These are phyloP conservation scores for Phrynocephalus versicolor DNA, from an alignment of 2,113 vertebrate genomes.

Conservation along the genomic window DNA sequence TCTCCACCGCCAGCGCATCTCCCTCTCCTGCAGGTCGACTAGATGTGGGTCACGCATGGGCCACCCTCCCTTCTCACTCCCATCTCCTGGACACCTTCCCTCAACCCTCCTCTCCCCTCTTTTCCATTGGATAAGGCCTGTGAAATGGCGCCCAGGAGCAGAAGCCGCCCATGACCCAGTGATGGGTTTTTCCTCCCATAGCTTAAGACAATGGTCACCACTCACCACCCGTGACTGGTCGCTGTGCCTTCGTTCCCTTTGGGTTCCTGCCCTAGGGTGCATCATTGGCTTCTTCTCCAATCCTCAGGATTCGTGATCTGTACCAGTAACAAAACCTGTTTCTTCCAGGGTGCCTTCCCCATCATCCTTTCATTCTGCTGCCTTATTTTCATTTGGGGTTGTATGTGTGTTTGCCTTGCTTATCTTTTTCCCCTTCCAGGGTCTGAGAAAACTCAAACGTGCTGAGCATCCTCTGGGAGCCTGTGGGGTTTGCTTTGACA, in stretches of 20 bases:
- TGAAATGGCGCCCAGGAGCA: neutral
- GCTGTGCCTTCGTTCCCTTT: neutral
- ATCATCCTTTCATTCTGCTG: neutral
- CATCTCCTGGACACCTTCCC: conserved; percentile 32
- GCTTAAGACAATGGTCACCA: neutral
- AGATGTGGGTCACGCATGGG: neutral
- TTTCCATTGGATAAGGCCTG: conserved; percentile 30
- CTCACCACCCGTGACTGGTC: conserved; percentile 12
- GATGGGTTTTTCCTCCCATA: neutral
- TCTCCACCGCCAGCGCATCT: neutral
- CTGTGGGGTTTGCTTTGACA: neutral
- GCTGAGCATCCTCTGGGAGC: neutral
- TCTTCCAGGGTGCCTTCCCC: conserved; percentile 31
- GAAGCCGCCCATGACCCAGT: conserved; percentile 19
- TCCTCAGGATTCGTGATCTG: neutral
- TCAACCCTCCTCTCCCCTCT: neutral
- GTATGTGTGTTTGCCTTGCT: conserved; percentile 35
- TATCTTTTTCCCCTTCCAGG: conserved; percentile 61
- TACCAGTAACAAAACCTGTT: neutral
- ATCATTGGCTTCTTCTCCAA: conserved; percentile 9
- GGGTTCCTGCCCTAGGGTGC: conserved; percentile 11
- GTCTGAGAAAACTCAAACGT: fast-evolving
- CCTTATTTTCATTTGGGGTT: neutral
- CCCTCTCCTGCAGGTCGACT: no score
- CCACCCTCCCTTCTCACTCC: conserved; percentile 17